A percentile compares a stretch with the other conserved stretches of the same genome.
phyloP scores from a whole-genome alignment of 2,888 invertebrate genomes.

The Cyclophora albipunctata region DNA sequence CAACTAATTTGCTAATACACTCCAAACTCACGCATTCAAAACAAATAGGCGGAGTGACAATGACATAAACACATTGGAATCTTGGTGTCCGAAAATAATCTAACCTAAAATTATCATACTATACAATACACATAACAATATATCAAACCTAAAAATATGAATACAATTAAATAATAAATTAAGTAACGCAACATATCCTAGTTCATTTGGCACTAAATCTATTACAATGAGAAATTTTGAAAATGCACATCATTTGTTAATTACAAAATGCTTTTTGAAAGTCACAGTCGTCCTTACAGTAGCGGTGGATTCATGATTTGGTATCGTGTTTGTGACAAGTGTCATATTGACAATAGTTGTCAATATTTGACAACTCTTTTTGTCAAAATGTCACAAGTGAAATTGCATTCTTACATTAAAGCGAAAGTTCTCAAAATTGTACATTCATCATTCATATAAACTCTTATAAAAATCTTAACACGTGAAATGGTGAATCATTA shows the following conservation, averaged over 20 bases:
- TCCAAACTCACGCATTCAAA: slow-evolving; percentile 20
- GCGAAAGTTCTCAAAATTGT: slow-evolving; percentile 1
- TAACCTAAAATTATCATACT: slow-evolving; percentile 17
- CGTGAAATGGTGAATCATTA: slow-evolving; percentile 4
- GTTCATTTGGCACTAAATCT: slow-evolving; percentile 66
- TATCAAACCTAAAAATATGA: slow-evolving; percentile 7
- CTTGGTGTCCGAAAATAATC: slow-evolving; percentile 28
- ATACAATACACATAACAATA: neutral
- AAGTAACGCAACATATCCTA: slow-evolving; percentile 54
- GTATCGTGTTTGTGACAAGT: slow-evolving; percentile 6
- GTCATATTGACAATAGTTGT: slow-evolving; percentile 1
- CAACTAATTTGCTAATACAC: slow-evolving; percentile 11
- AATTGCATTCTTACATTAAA: neutral
- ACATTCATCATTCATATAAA: neutral
- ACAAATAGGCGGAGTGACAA: slow-evolving; percentile 56
- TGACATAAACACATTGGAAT: slow-evolving; percentile 32
- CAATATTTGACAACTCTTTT: neutral
- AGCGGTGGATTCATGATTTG: slow-evolving; percentile 18
- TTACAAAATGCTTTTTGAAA: slow-evolving; percentile 35
- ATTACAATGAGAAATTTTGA: slow-evolving; percentile 22
- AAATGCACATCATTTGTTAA: neutral
- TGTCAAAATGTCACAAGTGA: too few relatives aligned
- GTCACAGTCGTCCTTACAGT: slow-evolving; percentile 10
- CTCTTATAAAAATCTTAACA: slow-evolving; percentile 6
- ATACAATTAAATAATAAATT: slow-evolving; percentile 52